phyloP scores from a whole-genome alignment of 2,113 vertebrate species.

The Ellobius talpinus region DNA sequence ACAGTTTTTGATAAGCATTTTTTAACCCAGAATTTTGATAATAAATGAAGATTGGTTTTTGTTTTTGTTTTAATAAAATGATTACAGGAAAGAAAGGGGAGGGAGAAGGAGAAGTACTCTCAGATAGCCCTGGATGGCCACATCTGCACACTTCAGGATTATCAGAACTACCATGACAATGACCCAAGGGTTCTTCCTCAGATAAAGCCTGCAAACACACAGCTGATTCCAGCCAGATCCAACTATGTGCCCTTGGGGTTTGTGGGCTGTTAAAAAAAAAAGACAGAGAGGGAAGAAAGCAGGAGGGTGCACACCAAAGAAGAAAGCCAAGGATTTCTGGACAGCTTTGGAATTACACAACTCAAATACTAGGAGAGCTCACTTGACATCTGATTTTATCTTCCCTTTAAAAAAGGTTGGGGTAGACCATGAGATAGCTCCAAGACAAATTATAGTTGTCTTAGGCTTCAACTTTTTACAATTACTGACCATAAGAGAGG shows the following conservation, averaged over 20 bases:
- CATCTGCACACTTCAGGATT: slow-evolving; percentile 50
- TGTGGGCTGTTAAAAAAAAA: neutral
- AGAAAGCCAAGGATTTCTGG: neutral
- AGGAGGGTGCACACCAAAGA: neutral
- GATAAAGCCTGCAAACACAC: slow-evolving; percentile 64
- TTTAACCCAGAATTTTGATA: slow-evolving; percentile 17
- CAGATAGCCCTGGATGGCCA: slow-evolving; percentile 30
- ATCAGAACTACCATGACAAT: slow-evolving; percentile 77
- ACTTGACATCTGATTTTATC: slow-evolving; percentile 7
- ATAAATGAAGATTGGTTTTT: slow-evolving; percentile 3
- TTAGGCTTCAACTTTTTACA: neutral
- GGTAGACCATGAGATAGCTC: neutral
- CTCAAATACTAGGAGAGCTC: neutral
- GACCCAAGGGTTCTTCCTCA: slow-evolving; percentile 66
- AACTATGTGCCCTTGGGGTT: slow-evolving; percentile 70
- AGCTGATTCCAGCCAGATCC: slow-evolving; percentile 55
- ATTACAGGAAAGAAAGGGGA: neutral
- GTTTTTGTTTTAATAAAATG: neutral
- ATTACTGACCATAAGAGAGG: neutral
- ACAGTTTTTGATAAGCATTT: slow-evolving; percentile 19
- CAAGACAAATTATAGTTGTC: neutral
- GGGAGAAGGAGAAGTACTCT: neutral
- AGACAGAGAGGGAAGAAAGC: too few species aligned
- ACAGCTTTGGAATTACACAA: neutral
- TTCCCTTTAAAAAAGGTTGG: slow-evolving; percentile 28